Evolutionary conservation across 2,888 invertebrate species (phyloP).

Genomic region (Phyllotreta striolata): DNA sequence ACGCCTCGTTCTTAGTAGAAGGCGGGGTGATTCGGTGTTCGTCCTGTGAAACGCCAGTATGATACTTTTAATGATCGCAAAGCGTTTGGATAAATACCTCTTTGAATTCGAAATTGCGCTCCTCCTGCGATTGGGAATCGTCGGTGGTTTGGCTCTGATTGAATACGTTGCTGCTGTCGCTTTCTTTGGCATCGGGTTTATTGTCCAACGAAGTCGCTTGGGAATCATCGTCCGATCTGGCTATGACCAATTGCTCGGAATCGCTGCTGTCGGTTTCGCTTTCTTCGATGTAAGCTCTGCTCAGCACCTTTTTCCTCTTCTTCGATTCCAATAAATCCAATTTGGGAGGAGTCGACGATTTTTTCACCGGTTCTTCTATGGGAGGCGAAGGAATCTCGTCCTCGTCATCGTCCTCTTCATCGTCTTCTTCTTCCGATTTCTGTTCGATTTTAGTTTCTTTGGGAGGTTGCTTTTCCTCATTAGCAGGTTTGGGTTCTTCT

Average conservation of each 20-base stretch:
- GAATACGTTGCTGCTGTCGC: conserved; percentile 50
- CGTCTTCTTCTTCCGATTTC: conserved; percentile 18
- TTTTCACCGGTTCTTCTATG: conserved; percentile 56
- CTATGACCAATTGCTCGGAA: conserved; percentile 71
- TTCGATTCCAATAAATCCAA: conserved; percentile 46
- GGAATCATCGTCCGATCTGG: conserved; percentile 58
- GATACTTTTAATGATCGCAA: background rate
- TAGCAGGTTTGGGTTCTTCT: conserved; percentile 23
- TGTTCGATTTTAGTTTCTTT: conserved; percentile 14
- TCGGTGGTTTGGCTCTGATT: conserved; percentile 47
- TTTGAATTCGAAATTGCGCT: conserved; percentile 55
- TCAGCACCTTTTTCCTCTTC: conserved; percentile 56
- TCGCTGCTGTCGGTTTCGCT: conserved; percentile 72
- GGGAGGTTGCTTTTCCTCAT: conserved; percentile 17
- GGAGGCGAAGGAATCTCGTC: conserved; percentile 49
- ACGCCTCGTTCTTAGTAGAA: conserved; percentile 38
- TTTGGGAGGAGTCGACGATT: conserved; percentile 32
- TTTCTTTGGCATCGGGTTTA: conserved; percentile 51
- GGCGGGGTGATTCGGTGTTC: conserved; percentile 13
- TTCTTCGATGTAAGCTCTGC: conserved; percentile 64
- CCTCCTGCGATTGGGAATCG: conserved; percentile 52
- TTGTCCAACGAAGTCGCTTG: conserved; percentile 48
- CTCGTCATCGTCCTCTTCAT: conserved; percentile 38
- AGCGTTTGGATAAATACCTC: conserved; percentile 21
- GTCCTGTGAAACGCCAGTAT: background rate